phyloP scores from a whole-genome alignment of 1,140 invertebrate genomes.

The Telenomus remus region DNA sequence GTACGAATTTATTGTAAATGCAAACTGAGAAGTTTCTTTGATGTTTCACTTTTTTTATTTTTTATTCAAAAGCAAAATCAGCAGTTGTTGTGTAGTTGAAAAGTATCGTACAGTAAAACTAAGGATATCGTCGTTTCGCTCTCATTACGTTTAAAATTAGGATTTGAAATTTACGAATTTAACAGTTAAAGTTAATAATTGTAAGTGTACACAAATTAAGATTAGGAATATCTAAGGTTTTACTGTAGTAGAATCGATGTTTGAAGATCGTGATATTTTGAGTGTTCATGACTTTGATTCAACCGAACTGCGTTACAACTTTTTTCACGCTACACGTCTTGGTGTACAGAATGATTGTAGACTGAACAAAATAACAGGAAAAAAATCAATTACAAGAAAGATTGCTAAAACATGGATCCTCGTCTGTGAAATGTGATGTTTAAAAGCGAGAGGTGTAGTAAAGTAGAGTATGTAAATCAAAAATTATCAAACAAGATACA shows the following conservation, averaged over 20 bases:
- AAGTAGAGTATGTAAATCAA: constrained; percentile 7
- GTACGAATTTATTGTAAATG: constrained; percentile 37
- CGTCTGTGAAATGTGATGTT: constrained; percentile 51
- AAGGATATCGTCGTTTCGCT: constrained; percentile 21
- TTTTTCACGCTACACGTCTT: constrained; percentile 42
- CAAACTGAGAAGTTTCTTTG: constrained; percentile 8
- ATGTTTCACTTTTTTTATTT: too few species aligned
- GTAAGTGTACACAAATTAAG: constrained; percentile 25
- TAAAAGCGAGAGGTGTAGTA: constrained; percentile 21
- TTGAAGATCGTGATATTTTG: constrained; percentile 48
- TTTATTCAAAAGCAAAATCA: constrained; percentile 9
- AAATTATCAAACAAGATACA: not conserved
- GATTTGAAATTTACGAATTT: constrained; percentile 28
- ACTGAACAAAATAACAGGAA: constrained; percentile 51
- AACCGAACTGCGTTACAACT: constrained; percentile 25
- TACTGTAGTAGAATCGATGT: constrained; percentile 51
- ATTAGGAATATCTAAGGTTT: constrained; percentile 51
- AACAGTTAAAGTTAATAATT: constrained; percentile 10
- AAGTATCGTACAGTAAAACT: constrained; percentile 42
- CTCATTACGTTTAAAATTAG: constrained; percentile 13
- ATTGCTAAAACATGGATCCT: constrained; percentile 30
- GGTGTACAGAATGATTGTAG: constrained; percentile 55
- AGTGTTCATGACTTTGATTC: constrained; percentile 33
- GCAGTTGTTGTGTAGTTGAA: constrained; percentile 9
- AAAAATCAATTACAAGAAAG: constrained; percentile 5